phyloP scores from a whole-genome alignment of 2,888 invertebrate species.

The Fissipunctia ypsillon region DNA sequence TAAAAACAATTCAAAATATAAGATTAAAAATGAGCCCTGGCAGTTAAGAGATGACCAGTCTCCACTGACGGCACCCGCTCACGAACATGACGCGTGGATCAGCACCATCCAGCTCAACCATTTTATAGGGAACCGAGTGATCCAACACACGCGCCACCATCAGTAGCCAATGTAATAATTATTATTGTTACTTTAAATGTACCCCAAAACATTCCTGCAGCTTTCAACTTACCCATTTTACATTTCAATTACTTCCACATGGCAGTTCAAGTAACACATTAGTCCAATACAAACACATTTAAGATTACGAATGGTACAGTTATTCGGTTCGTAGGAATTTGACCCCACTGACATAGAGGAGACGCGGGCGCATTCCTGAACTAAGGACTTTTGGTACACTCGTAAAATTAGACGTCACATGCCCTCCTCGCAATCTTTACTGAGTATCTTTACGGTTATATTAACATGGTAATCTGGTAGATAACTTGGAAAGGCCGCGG shows the following conservation, averaged over 20 bases:
- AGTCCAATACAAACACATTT: slow-evolving; percentile 13
- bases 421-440: slow-evolving; percentile 13
- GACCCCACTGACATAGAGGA: slow-evolving; percentile 25
- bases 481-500: background rate
- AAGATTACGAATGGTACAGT: background rate
- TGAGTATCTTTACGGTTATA: slow-evolving; percentile 9
- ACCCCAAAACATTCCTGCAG: background rate
- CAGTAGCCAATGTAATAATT: background rate
- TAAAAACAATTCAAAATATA: no score
- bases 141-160: no score
- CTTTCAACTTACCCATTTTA: background rate
- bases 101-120: no score
- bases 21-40: no score
- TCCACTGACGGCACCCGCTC: no score
- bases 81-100: no score
- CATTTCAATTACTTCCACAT: slow-evolving; percentile 10
- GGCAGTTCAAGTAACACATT: slow-evolving; percentile 2
- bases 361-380: slow-evolving; percentile 29
- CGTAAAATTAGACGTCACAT: slow-evolving; percentile 25
- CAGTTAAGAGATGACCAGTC: no score
- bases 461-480: background rate
- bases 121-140: no score
- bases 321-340: slow-evolving; percentile 28
- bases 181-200: background rate
- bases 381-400: slow-evolving; percentile 7